A percentile compares a stretch with the other conserved stretches of the same genome.
phyloP scores from a whole-genome alignment of 2,888 invertebrate species.

The Cynaeus angustus region DNA sequence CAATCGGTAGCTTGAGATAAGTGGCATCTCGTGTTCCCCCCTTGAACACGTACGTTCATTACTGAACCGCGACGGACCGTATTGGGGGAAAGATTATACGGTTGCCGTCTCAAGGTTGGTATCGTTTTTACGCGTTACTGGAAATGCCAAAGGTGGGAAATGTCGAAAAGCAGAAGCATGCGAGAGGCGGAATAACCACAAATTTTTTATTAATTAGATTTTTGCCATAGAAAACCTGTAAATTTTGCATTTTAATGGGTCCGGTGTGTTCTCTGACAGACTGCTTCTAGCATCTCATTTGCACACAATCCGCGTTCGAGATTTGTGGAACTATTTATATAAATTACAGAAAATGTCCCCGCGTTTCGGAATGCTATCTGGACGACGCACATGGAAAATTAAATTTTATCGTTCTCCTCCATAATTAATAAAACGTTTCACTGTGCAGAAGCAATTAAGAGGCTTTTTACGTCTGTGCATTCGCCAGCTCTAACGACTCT shows the following conservation, averaged over 20 bases:
- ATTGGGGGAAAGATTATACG: conserved; percentile 44
- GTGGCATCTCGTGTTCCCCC: conserved; percentile 48
- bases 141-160: conserved; percentile 26
- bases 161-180: conserved; percentile 26
- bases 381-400: conserved; percentile 37
- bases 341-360: conserved; percentile 62
- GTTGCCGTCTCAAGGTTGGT: conserved; percentile 41
- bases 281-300: conserved; percentile 62
- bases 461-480: conserved; percentile 38
- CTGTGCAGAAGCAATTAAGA: conserved; percentile 47
- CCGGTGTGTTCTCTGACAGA: conserved; percentile 60
- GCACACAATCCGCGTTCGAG: conserved; percentile 64
- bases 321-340: conserved; percentile 65
- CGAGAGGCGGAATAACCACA: conserved; percentile 28
- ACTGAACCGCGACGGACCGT: conserved; percentile 40
- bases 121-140: conserved; percentile 30
- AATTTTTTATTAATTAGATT: conserved; percentile 58
- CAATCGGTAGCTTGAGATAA: conserved; percentile 49
- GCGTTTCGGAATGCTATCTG: conserved; percentile 56
- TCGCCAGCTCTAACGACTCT: conserved; percentile 41
- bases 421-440: conserved; percentile 51
- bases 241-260: conserved; percentile 61
- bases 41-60: conserved; percentile 47
- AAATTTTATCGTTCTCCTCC: conserved; percentile 38
- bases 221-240: conserved; percentile 52